phyloP scores from a whole-genome alignment of 2,113 vertebrate genomes.

The Crotalus horridus region DNA sequence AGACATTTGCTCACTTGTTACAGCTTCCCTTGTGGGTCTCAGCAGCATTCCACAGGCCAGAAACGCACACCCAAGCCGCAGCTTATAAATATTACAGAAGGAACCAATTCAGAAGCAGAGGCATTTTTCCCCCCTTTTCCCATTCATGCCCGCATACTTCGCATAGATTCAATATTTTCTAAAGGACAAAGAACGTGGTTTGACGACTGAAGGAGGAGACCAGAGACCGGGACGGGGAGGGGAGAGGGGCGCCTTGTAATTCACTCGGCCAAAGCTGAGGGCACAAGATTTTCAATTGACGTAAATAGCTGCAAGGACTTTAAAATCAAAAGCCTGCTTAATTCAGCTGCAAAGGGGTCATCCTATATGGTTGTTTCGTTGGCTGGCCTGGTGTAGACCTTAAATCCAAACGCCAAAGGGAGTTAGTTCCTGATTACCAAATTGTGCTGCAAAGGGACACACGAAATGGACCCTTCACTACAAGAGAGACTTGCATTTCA shows the following conservation, averaged over 20 bases:
- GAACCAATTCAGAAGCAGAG: slow-evolving; percentile 31
- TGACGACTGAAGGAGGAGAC: not conserved
- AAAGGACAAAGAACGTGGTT: slow-evolving; percentile 20
- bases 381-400: not conserved
- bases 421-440: slow-evolving; percentile 38
- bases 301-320: slow-evolving; percentile 30
- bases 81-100: slow-evolving; percentile 4
- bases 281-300: slow-evolving; percentile 48
- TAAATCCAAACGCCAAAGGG: slow-evolving; percentile 45
- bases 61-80: not conserved
- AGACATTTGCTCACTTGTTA: not conserved
- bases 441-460: not conserved
- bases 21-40: rapidly evolving
- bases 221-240: not conserved
- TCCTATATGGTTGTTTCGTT: slow-evolving; percentile 30
- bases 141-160: slow-evolving; percentile 39
- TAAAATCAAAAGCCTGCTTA: slow-evolving; percentile 45
- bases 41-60: not conserved
- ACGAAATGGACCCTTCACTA: not conserved
- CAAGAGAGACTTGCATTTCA: not conserved
- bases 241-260: slow-evolving; percentile 9
- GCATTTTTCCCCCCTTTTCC: slow-evolving; percentile 20
- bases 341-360: not conserved
- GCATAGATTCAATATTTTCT: slow-evolving; percentile 33
- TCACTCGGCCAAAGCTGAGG: slow-evolving; percentile 46